These are phyloP conservation scores for Achlya flavicornis DNA, from an alignment of 2,888 invertebrate species.

Conservation along the genomic window DNA sequence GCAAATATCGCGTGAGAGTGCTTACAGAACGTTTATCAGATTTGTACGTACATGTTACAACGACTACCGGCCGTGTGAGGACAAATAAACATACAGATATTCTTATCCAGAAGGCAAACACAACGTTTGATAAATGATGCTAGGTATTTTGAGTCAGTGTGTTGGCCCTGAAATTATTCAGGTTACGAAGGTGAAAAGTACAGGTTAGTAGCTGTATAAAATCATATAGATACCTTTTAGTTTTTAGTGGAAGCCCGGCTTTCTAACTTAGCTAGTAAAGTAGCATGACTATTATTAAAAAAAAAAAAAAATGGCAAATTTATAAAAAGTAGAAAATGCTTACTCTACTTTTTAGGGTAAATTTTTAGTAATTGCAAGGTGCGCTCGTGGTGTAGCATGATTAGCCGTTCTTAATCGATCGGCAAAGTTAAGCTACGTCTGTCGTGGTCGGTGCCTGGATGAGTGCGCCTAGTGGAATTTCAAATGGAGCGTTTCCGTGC, in stretches of 20 bases:
- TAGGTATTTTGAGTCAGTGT: slow-evolving; percentile 24
- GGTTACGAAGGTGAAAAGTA: slow-evolving; percentile 29
- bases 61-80: slow-evolving; percentile 48
- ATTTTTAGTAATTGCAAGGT: too few species aligned
- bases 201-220: slow-evolving; percentile 8
- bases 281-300: too few species aligned
- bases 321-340: too few species aligned
- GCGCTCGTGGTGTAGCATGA: too few species aligned
- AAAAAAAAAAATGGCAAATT: too few species aligned
- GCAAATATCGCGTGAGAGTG: slow-evolving; percentile 59
- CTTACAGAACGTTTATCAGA: slow-evolving; percentile 55
- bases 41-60: slow-evolving; percentile 62
- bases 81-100: slow-evolving; percentile 57
- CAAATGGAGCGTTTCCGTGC: too few species aligned
- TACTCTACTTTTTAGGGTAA: too few species aligned
- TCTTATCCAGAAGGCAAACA: slow-evolving; percentile 25
- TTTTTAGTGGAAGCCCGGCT: background rate
- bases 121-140: slow-evolving; percentile 47
- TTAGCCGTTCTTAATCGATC: too few species aligned
- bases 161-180: slow-evolving; percentile 12
- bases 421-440: too few species aligned
- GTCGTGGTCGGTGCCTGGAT: too few species aligned
- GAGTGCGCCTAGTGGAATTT: too few species aligned
- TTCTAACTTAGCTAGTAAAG: too few species aligned
- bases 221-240: background rate